A percentile compares a stretch with the other conserved stretches of the same genome.
Conservation (phyloP, 2,113 vertebrate genomes). For the Castor canadensis region DNA sequence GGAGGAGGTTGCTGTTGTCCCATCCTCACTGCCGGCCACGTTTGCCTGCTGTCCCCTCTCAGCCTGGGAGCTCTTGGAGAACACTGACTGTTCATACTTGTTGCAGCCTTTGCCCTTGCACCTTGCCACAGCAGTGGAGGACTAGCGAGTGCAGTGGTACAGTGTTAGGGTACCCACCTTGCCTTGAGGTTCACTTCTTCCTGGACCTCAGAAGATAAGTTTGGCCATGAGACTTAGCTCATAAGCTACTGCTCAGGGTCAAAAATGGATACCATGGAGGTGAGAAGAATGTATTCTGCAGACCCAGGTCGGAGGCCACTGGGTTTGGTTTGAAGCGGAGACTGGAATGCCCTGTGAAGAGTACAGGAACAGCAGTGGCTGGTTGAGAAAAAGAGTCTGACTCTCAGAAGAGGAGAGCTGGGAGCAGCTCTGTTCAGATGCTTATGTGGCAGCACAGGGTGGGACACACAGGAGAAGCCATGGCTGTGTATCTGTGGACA, state of each 20-base stretch:
- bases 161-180: neutral
- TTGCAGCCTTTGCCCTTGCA: fast-evolving
- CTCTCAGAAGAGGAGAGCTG: neutral
- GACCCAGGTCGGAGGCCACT: fast-evolving
- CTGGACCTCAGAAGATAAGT: neutral
- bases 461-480: too few relatives aligned
- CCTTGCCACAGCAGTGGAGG: fast-evolving
- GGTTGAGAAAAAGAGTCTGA: neutral
- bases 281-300: fast-evolving
- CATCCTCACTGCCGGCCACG: neutral
- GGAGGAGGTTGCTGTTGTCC: neutral
- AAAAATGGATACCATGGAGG: neutral
- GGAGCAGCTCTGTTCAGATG: neutral
- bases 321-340: neutral
- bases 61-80: neutral
- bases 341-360: neutral
- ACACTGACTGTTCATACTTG: neutral
- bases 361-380: fast-evolving
- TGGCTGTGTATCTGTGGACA: too few relatives aligned
- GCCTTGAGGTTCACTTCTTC: fast-evolving
- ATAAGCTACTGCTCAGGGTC: too few relatives aligned
- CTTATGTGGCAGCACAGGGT: too few relatives aligned
- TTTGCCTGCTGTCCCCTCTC: neutral
- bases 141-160: fast-evolving
- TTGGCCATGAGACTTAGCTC: too few relatives aligned